Base-by-base conservation (phyloP, 92 coral and sea anemone genomes). In the Porites cylindrica region DNA sequence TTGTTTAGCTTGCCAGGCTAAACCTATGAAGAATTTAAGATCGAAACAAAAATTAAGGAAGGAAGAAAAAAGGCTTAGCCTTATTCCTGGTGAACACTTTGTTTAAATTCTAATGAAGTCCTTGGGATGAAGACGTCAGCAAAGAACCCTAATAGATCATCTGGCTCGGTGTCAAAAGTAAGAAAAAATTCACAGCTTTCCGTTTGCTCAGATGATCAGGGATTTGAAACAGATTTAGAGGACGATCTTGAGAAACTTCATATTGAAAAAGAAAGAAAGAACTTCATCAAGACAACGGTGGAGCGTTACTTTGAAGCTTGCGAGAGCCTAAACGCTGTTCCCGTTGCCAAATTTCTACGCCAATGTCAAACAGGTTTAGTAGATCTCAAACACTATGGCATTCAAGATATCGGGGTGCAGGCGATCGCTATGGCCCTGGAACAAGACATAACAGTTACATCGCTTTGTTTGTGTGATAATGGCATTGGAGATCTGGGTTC, bases 161-260 rank as follows among this genome's bases (percentile, higher is more conserved):
- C 76, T 29, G 62, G 47, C 53, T 26, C 68, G 24, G 10, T 51
- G 3, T 12, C 67, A 68, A 29, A 69, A 12, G 29, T 13, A 61
- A 69, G 53, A 16, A 69, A 81, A 10, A 52, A 51, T 68, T 29
- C 67, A 1, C 43, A 1, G 51, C 70, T 56, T 53, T 29, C 24
- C 38, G 56, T 43, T 50, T 4, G 14, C 64, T 51, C 51, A 17
- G 91, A 82, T 11, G 93, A 86, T 63, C 89, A 85, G 11, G 93
- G 65, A n/a, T 92, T 78, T 71, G 95, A 92, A 21, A 92, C 95
- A 16, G 95, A 92, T 43, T 76, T 92, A 71, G 95, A 90, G 54
- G 93, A 90, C 51, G 83, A 76, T 51, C 38, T 51, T 20, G 90
- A 75, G 21, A 52, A 26, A 19, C 21, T 26, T 43, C 38, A 8